These are phyloP conservation scores for Phocoena sinus DNA, from an alignment of 2,113 vertebrate species.

Conservation along the genomic window DNA sequence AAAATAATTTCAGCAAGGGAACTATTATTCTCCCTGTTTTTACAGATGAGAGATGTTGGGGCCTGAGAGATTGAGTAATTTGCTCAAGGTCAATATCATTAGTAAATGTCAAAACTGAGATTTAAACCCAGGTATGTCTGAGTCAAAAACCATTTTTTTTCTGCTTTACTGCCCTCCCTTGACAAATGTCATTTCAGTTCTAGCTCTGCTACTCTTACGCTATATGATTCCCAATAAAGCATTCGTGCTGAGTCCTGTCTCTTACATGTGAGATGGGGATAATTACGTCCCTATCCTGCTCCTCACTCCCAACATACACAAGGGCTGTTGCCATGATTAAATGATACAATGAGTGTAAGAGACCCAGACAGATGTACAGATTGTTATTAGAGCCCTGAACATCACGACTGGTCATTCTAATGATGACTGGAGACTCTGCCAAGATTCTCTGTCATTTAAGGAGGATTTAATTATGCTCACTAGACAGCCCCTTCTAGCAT, in stretches of 20 bases:
- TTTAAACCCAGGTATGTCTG: not conserved
- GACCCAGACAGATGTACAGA: not conserved
- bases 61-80: not conserved
- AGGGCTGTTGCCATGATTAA: not conserved
- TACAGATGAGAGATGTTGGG: not conserved
- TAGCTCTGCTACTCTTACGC: not conserved
- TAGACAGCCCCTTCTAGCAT: not conserved
- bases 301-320: not conserved
- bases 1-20: not conserved
- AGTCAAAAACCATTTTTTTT: not conserved
- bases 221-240: not conserved
- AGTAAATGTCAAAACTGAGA: not conserved
- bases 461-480: not conserved
- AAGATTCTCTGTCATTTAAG: constrained; percentile 21
- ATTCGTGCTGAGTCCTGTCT: not conserved
- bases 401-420: not conserved
- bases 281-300: not conserved
- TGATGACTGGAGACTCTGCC: not conserved
- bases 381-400: not conserved
- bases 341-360: not conserved
- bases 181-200: constrained; percentile 20
- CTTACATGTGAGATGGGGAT: not conserved
- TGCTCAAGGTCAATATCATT: not conserved
- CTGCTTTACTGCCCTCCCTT: not conserved
- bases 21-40: not conserved